Base-by-base conservation (phyloP, 2,888 invertebrate genomes). In the Xylota sylvarum region DNA sequence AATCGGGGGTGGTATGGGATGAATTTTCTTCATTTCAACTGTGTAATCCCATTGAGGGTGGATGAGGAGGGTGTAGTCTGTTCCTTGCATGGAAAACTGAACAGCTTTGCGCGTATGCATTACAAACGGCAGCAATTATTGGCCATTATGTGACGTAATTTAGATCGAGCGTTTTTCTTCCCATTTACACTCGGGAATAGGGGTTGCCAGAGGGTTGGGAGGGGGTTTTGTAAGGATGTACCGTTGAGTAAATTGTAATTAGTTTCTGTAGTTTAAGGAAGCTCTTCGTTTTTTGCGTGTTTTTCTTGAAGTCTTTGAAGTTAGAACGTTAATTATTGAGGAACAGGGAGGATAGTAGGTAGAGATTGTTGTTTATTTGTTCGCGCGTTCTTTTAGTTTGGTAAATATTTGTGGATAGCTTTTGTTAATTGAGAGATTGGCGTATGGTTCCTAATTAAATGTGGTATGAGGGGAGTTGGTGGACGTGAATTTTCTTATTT, bases 51-150 rank as follows among this genome's bases (percentile, higher is more conserved):
- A 27, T 52, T n/a, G 17, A 48, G 37, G 35, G 62, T 52, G 64
- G 30, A 17, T n/a, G 32, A 12, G 17, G 7, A 65, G 78, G 81
- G 83, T 65, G n/a, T n/a, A n/a, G n/a, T n/a, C n/a, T n/a, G 55
- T 40, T 73, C 23, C 23, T 60, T 67, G 46, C 32, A 67, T 46
- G 14, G 40, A 40, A 62, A 58, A 30, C 35, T 48, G 72, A 67
- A 73, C 48, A 32, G 56, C 46, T 64, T 74, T 73, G 73, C 37
- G 73, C 37, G 62, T 77, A 62, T 43, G 84, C 56, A 88, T 85
- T 77, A 73, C 85, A 85, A 88, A 69, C 43, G 56, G 79, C 73
- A 30, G 74, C 80, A 85, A 73, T 88, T 87, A 87, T 80, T 81
- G 73, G 67, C 69, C 46, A 77, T 88, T 88, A 81, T 88, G 80